phyloP scores from a whole-genome alignment of 2,888 invertebrate genomes.

The Parasteatoda lunata region DNA sequence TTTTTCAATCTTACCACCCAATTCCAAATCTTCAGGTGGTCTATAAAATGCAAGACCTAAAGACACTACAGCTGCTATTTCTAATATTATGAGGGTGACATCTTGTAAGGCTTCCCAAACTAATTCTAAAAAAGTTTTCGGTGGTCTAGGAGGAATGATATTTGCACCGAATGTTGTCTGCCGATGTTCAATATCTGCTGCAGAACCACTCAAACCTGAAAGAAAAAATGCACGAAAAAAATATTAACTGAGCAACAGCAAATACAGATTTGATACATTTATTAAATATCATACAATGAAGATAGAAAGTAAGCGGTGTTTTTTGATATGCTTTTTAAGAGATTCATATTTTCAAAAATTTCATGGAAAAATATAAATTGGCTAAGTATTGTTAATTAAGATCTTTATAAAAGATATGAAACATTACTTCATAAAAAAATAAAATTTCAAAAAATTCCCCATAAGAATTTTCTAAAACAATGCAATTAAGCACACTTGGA shows the following conservation, averaged over 20 bases:
- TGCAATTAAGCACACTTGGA: too few relatives aligned
- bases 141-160: constrained; percentile 98
- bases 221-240: not conserved
- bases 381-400: too few relatives aligned
- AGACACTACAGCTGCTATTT: constrained; percentile 94
- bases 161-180: constrained; percentile 98
- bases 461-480: too few relatives aligned
- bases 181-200: constrained; percentile 92
- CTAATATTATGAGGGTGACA: constrained; percentile 98
- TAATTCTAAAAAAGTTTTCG: constrained; percentile 97
- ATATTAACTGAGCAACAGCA: not conserved
- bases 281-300: not conserved
- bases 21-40: constrained; percentile 71
- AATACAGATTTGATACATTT: not conserved
- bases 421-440: too few relatives aligned
- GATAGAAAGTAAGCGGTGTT: too few relatives aligned
- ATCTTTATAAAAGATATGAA: too few relatives aligned
- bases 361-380: too few relatives aligned
- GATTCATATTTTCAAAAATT: too few relatives aligned
- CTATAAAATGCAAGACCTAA: constrained; percentile 88
- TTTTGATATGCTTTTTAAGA: too few relatives aligned
- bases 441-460: too few relatives aligned
- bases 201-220: constrained; percentile 84
- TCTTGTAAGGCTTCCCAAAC: constrained; percentile 99
- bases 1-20: constrained; percentile 11